phyloP scores from a whole-genome alignment of 2,888 invertebrate species.

The Drepana falcataria region DNA sequence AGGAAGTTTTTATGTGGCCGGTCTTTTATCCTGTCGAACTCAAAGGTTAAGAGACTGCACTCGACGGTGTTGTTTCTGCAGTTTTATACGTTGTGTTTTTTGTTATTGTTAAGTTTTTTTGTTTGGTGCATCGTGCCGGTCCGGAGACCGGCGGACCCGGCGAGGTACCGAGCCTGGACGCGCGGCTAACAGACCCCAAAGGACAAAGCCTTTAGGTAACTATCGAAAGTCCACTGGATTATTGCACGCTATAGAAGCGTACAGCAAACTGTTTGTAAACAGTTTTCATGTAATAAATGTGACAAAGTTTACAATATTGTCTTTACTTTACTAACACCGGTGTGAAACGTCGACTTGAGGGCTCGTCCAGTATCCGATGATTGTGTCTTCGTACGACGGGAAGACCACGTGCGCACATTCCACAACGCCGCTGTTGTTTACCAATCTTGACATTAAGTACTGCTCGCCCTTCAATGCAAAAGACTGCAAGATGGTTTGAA shows the following conservation, averaged over 20 bases:
- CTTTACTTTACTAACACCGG: conserved; percentile 9
- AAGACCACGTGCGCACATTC: conserved; percentile 4
- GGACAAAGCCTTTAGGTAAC: conserved; percentile 76
- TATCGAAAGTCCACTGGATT: conserved; percentile 33
- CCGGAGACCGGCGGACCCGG: conserved; percentile 66
- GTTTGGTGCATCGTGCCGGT: conserved; percentile 77
- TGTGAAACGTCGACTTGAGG: too few relatives aligned
- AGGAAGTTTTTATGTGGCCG: conserved; percentile 67
- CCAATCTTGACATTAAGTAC: conserved; percentile 1
- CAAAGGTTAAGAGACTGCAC: conserved; percentile 56
- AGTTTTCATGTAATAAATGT: conserved; percentile 29
- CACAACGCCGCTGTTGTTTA: conserved; percentile 3
- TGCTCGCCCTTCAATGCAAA: background rate
- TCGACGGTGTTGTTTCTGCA: conserved; percentile 62
- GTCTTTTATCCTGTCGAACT: conserved; percentile 58
- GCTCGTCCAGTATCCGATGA: too few relatives aligned
- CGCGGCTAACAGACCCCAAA: conserved; percentile 58
- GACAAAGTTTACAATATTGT: conserved; percentile 13
- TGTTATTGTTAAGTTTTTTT: conserved; percentile 78
- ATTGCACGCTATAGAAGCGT: conserved; percentile 25
- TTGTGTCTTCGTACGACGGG: background rate
- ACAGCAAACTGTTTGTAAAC: conserved; percentile 47
- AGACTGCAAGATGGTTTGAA: too few relatives aligned
- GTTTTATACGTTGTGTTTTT: conserved; percentile 71
- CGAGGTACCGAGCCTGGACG: conserved; percentile 69